Evolutionary conservation across 2,113 vertebrate species (phyloP).

Genomic region (Silurus glanis): DNA sequence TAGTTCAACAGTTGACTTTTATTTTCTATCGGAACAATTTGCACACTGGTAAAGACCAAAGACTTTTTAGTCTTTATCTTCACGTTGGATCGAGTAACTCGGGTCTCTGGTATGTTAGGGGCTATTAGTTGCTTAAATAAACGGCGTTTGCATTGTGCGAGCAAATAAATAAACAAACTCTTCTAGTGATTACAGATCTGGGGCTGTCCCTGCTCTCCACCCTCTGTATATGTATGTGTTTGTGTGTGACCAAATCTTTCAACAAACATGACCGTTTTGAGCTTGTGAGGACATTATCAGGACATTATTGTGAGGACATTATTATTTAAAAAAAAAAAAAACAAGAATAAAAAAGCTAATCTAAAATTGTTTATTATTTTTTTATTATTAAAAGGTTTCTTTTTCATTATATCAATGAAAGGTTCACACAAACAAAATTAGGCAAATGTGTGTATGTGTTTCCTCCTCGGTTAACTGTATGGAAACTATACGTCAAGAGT

Average conservation of each 20-base stretch:
- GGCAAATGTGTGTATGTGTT: slow-evolving; percentile 11
- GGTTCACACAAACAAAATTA: neutral
- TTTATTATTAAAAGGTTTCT: too few relatives aligned
- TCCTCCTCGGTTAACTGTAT: neutral
- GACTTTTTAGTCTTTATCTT: neutral
- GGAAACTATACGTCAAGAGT: slow-evolving; percentile 45
- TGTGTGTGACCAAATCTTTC: slow-evolving; percentile 25
- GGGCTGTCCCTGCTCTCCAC: slow-evolving; percentile 62
- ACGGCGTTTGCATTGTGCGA: slow-evolving; percentile 45
- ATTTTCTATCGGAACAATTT: neutral
- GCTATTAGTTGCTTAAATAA: slow-evolving; percentile 51
- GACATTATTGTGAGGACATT: neutral
- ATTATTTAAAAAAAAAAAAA: neutral
- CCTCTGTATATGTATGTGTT: slow-evolving; percentile 43
- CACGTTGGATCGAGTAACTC: neutral
- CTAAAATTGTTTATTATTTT: neutral
- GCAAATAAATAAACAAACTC: slow-evolving; percentile 46
- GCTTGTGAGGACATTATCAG: neutral
- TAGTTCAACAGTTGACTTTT: neutral
- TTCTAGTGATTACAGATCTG: slow-evolving; percentile 65
- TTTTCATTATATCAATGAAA: neutral
- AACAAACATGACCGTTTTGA: too few relatives aligned
- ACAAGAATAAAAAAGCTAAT: neutral
- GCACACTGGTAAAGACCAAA: slow-evolving; percentile 5
- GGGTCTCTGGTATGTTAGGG: slow-evolving; percentile 16